These are phyloP conservation scores for Armadillidium nasatum DNA, from an alignment of 1,140 invertebrate genomes.

Conservation along the genomic window DNA sequence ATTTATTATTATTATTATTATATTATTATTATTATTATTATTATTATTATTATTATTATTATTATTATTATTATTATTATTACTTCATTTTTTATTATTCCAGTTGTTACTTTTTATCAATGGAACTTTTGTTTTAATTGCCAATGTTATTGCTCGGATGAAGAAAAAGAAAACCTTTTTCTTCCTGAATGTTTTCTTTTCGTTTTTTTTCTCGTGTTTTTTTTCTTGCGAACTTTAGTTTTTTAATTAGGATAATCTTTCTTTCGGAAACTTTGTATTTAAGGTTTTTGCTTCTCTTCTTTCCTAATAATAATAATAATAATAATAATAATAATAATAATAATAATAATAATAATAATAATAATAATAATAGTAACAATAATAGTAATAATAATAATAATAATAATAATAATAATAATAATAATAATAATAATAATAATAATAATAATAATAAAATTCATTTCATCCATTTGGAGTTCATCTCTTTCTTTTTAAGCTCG, in stretches of 20 bases:
- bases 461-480: too few relatives aligned
- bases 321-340: constrained; percentile 15
- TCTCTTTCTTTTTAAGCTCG: too few relatives aligned
- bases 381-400: constrained; percentile 12
- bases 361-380: constrained; percentile 8
- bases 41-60: constrained; percentile 8
- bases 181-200: too few relatives aligned
- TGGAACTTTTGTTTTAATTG: too few relatives aligned
- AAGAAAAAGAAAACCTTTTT: too few relatives aligned
- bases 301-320: neutral
- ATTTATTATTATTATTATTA: neutral
- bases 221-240: too few relatives aligned
- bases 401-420: constrained; percentile 15
- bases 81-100: neutral
- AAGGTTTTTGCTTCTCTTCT: too few relatives aligned
- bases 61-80: constrained; percentile 4
- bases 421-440: constrained; percentile 15
- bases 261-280: too few relatives aligned
- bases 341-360: constrained; percentile 13
- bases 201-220: too few relatives aligned
- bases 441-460: constrained; percentile 15
- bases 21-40: neutral
- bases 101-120: too few relatives aligned
- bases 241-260: too few relatives aligned
- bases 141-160: too few relatives aligned